A percentile compares a stretch with the other conserved stretches of the same genome.
These are phyloP conservation scores for Drosophila siamana DNA, from an alignment of 2,888 invertebrate species.

Conservation along the genomic window DNA sequence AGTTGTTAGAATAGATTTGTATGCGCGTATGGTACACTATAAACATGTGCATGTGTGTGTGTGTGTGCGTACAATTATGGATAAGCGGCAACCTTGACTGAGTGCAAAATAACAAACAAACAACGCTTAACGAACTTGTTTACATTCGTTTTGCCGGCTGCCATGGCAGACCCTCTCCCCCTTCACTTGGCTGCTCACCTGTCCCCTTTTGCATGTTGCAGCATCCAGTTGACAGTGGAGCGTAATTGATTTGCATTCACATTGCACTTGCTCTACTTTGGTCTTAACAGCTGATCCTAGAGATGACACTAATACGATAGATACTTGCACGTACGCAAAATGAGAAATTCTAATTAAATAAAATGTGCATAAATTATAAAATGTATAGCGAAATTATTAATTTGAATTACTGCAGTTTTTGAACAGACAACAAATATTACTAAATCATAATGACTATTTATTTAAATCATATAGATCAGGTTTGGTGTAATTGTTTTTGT, in stretches of 20 bases:
- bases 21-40: background rate
- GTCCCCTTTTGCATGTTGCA: conserved; percentile 10
- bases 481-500: too few species aligned
- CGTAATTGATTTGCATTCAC: conserved; percentile 19
- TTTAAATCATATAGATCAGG: too few species aligned
- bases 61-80: conserved; percentile 15
- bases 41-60: too few species aligned
- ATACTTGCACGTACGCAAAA: background rate
- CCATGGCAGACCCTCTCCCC: conserved; percentile 12
- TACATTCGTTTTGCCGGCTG: conserved; percentile 70
- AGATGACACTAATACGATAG: background rate
- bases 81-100: conserved; percentile 65
- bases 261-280: background rate
- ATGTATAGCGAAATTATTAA: too few species aligned
- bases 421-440: too few species aligned
- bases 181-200: background rate
- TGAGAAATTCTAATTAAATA: background rate
- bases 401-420: too few species aligned
- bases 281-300: background rate
- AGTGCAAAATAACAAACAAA: conserved; percentile 60
- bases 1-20: conserved; percentile 13
- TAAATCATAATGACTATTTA: too few species aligned
- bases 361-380: too few species aligned
- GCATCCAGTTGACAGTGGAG: conserved; percentile 48
- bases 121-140: conserved; percentile 76